Evolutionary conservation across 2,113 vertebrate genomes (phyloP).

Genomic region (human (Homo sapiens)): DNA sequence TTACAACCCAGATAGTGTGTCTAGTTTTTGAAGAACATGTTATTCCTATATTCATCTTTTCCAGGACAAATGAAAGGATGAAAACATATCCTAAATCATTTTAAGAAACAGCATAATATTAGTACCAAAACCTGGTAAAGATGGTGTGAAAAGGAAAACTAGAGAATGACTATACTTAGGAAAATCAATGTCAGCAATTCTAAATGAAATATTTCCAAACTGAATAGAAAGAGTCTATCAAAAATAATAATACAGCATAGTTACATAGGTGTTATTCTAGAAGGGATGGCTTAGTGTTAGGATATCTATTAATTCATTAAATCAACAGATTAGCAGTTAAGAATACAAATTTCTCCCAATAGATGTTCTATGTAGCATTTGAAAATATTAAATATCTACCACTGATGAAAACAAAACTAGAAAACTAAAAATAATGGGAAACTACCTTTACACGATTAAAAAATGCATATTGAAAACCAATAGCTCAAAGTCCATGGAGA

Average conservation of each 20-base stretch:
- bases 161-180: background rate
- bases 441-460: background rate
- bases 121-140: background rate
- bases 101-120: background rate
- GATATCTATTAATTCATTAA: background rate
- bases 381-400: background rate
- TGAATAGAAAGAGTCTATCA: background rate
- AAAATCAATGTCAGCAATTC: background rate
- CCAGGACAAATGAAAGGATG: background rate
- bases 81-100: background rate
- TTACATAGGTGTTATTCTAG: background rate
- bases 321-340: background rate
- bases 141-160: background rate
- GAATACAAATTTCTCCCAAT: background rate
- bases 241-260: background rate
- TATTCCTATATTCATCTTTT: background rate
- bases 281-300: background rate
- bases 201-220: constrained; percentile 15
- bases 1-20: background rate
- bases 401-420: background rate
- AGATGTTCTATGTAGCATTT: background rate
- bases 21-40: background rate
- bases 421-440: background rate
- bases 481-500: background rate
- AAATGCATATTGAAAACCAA: background rate